Percentiles rank a stretch among this genome's conserved stretches.
phyloP scores from a whole-genome alignment of 2,888 invertebrate genomes.

The Hedya salicella region DNA sequence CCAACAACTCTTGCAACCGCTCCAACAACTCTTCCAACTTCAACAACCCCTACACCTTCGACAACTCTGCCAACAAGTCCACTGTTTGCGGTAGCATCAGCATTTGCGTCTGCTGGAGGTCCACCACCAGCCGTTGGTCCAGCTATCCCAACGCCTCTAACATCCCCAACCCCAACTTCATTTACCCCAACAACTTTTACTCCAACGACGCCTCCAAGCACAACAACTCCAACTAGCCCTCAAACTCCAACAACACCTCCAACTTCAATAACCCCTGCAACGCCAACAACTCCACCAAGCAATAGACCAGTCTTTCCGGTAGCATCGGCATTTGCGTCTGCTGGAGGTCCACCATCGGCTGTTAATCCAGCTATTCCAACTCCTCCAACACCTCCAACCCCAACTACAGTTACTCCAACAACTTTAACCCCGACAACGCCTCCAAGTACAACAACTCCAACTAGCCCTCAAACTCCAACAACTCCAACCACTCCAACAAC shows the following conservation, averaged over 20 bases:
- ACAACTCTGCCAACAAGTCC: background rate
- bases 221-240: too few relatives aligned
- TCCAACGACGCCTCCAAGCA: background rate
- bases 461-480: too few relatives aligned
- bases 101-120: slow-evolving; percentile 3
- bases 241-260: background rate
- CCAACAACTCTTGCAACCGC: background rate
- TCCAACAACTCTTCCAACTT: background rate
- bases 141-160: background rate
- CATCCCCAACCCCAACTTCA: background rate
- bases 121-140: background rate
- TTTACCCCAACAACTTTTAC: background rate
- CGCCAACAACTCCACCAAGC: too few relatives aligned
- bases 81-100: slow-evolving; percentile 1
- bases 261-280: background rate
- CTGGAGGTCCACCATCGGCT: background rate
- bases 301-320: background rate
- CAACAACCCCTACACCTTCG: background rate
- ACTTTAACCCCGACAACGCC: background rate
- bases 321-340: slow-evolving; percentile 1
- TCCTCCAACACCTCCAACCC: too few relatives aligned
- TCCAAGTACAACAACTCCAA: background rate
- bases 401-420: too few relatives aligned
- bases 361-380: too few relatives aligned
- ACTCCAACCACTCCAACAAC: background rate